phyloP scores from a whole-genome alignment of 2,113 vertebrate genomes.

The Elaphurus davidianus region DNA sequence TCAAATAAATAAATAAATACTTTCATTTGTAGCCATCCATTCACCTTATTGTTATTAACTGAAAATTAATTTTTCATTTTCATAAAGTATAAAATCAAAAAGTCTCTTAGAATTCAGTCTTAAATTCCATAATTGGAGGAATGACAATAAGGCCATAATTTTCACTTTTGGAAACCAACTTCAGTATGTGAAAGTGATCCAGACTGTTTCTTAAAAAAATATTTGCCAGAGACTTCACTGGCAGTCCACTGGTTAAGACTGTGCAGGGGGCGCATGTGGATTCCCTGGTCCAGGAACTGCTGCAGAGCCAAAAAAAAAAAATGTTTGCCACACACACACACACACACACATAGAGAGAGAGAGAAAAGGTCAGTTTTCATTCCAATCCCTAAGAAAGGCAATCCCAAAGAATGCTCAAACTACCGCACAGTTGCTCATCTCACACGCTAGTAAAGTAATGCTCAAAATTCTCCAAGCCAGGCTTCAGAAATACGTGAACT shows the following conservation, averaged over 20 bases:
- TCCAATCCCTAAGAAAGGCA: too few relatives aligned
- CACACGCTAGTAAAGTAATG: too few relatives aligned
- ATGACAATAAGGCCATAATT: background rate
- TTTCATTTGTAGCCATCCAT: background rate
- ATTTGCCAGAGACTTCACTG: background rate
- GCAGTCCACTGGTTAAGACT: background rate
- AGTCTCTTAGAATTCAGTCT: background rate
- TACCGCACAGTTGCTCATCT: too few relatives aligned
- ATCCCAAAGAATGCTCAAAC: too few relatives aligned
- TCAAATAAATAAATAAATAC: background rate
- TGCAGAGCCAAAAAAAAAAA: background rate
- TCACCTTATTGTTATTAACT: background rate
- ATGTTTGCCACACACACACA: background rate
- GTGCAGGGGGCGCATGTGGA: background rate
- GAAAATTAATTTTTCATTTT: background rate
- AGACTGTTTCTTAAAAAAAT: background rate
- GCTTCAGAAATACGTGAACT: too few relatives aligned
- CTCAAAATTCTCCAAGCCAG: too few relatives aligned
- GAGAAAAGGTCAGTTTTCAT: too few relatives aligned
- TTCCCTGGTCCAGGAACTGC: background rate
- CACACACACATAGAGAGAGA: too few relatives aligned
- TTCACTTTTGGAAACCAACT: conserved; percentile 37
- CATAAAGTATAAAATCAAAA: background rate
- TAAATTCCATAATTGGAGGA: conserved; percentile 16
- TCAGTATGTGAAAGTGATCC: background rate